phyloP scores from a whole-genome alignment of 2,888 invertebrate species.

The Noctua comes region DNA sequence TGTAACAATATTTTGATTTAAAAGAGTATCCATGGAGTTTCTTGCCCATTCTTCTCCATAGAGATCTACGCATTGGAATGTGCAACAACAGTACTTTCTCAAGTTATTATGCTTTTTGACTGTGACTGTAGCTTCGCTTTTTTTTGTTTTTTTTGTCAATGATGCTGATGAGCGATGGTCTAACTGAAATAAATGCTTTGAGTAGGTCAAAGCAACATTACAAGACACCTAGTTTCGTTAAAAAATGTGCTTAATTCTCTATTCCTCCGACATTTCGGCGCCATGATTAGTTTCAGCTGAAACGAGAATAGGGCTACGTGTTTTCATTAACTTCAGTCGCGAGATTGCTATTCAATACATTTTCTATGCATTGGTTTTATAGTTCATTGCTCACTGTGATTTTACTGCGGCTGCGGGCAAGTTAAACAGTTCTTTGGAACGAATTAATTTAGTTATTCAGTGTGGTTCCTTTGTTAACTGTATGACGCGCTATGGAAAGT shows the following conservation, averaged over 20 bases:
- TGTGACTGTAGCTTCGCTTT: too few relatives aligned
- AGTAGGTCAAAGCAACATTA: too few relatives aligned
- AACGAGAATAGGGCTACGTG: constrained; percentile 54
- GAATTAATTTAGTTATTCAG: constrained; percentile 37
- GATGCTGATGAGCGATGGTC: too few relatives aligned
- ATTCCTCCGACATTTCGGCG: constrained; percentile 41
- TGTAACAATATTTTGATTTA: too few relatives aligned
- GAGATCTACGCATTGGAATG: too few relatives aligned
- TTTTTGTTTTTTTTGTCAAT: too few relatives aligned
- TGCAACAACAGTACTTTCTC: too few relatives aligned
- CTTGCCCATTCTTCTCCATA: too few relatives aligned
- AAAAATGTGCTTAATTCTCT: constrained; percentile 25
- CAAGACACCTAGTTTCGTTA: background rate
- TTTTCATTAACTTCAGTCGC: constrained; percentile 57
- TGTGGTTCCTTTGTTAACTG: constrained; percentile 4
- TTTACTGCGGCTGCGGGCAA: constrained; percentile 26
- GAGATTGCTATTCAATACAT: constrained; percentile 58
- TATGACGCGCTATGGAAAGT: background rate
- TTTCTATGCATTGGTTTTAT: constrained; percentile 60
- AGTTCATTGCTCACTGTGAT: constrained; percentile 44
- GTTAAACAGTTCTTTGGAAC: constrained; percentile 23
- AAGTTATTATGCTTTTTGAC: too few relatives aligned
- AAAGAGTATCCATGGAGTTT: too few relatives aligned
- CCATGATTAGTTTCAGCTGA: constrained; percentile 54
- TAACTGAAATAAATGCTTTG: too few relatives aligned